These are phyloP conservation scores for Megaleporinus macrocephalus DNA, from an alignment of 2,113 vertebrate species.

Conservation along the genomic window DNA sequence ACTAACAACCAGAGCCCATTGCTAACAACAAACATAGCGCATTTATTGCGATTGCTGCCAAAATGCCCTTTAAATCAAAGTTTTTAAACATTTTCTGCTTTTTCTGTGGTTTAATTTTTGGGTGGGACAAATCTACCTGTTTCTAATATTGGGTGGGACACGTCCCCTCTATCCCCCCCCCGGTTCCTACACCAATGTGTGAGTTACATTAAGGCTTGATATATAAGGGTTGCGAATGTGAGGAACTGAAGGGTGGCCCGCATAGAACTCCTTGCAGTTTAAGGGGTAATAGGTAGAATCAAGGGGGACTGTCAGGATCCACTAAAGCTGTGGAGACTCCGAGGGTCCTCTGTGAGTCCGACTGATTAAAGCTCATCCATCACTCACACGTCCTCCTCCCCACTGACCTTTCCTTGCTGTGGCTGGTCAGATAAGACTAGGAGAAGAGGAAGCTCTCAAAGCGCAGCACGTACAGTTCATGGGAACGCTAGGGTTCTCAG, in stretches of 20 bases:
- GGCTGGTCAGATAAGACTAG: background rate
- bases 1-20: no score
- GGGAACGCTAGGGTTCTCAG: background rate
- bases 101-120: no score
- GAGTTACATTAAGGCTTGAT: background rate
- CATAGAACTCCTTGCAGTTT: background rate
- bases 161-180: no score
- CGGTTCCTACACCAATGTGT: no score
- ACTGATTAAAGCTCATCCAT: conserved; percentile 29
- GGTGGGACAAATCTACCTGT: no score
- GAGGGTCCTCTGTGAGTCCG: conserved; percentile 10
- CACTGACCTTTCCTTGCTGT: background rate
- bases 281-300: background rate
- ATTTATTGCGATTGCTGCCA: no score
- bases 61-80: no score
- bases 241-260: background rate
- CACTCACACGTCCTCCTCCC: conserved; percentile 9
- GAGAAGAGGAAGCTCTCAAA: background rate
- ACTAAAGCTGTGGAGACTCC: background rate
- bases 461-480: background rate
- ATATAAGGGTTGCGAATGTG: background rate
- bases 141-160: no score
- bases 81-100: no score
- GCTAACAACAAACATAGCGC: no score
- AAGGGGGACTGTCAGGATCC: background rate